Evolutionary conservation across 2,797 vertebrate genomes (phyloP), one percentile per base, ranked within the genome.

Genomic region (Ficedula albicollis): DNA sequence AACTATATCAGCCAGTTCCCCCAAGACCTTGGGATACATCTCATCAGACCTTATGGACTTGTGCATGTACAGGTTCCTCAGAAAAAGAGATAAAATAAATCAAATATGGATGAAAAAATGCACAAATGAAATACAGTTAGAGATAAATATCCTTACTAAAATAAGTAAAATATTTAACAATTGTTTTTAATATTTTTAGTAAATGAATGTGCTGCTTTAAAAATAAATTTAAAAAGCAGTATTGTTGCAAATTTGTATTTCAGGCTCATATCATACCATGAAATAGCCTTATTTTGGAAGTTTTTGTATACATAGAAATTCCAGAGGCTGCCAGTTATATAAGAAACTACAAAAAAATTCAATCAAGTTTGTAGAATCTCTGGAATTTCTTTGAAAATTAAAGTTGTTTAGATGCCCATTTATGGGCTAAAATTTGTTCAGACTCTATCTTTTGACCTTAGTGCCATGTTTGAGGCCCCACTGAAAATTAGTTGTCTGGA

Each of bases 31-130:
- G 18, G 2, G 21, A 27, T 59, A 16, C 3, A 59, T 39, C 4
- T 55, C 0, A 0, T 22, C 0, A 6, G 4, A 14, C n/a, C 6
- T 38, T 3, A 3, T 27, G 30, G 30, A 48, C 8, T 51, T 62
- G 1, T 38, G 6, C 23, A 29, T 25, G 6, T 39, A 73, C 10
- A 80, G 0, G 10, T 56, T 90, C 30, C 49, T 64, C 59, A 66
- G 38, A 86, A 69, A 72, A 55, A 16, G 21, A 60, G 30, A 60
- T 41, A 41, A 41, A 41, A 41, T 39, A 15, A 39, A 39, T 39
- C 30, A 38, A 84, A 44, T 30, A 43, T 14, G 13, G 18, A 29
- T 62, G 10, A 5, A 34, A 60, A 74, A 70, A 48, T 36, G 8
- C 6, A n/a, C 16, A 64, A 73, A 68, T 60, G 1, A 64, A 82